Evolutionary conservation across 2,797 vertebrate species (phyloP).

Genomic region (Lutjanus campechanus): DNA sequence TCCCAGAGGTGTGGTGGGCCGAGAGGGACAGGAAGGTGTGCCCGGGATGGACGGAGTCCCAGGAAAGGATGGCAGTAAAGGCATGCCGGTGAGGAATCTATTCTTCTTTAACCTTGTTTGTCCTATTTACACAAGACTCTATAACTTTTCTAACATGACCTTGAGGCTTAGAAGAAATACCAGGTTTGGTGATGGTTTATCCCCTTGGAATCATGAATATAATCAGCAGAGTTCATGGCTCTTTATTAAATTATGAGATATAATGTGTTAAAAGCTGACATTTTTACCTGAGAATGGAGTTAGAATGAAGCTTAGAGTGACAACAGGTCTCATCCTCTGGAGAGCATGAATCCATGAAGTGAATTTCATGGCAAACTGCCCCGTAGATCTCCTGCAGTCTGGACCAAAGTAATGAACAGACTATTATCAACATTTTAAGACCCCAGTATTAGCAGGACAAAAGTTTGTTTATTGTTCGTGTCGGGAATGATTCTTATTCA

Average conservation of each 20-base stretch:
- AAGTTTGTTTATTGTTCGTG: background rate
- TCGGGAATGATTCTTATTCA: background rate
- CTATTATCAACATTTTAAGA: background rate
- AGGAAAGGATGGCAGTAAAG: slow-evolving; percentile 91
- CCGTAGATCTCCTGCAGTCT: background rate
- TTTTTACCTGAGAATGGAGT: background rate
- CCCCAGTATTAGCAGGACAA: background rate
- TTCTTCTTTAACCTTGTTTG: background rate
- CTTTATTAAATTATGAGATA: background rate
- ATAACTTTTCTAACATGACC: background rate
- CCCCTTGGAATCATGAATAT: background rate
- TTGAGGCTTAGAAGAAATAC: background rate
- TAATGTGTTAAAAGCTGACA: background rate
- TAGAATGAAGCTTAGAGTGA: background rate
- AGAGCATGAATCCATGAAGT: background rate
- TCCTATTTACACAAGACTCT: background rate
- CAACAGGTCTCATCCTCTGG: background rate
- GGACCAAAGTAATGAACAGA: background rate
- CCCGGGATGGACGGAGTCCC: slow-evolving; percentile 90
- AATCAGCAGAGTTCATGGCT: background rate
- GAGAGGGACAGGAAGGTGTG: slow-evolving; percentile 92
- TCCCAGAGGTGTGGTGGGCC: slow-evolving; percentile 94
- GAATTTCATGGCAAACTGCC: background rate
- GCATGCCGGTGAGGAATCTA: slow-evolving; percentile 87
- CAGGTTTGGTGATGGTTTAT: slow-evolving; percentile 2